These are phyloP conservation scores for Portunus trituberculatus DNA, from an alignment of 1,140 invertebrate genomes.

Conservation along the genomic window DNA sequence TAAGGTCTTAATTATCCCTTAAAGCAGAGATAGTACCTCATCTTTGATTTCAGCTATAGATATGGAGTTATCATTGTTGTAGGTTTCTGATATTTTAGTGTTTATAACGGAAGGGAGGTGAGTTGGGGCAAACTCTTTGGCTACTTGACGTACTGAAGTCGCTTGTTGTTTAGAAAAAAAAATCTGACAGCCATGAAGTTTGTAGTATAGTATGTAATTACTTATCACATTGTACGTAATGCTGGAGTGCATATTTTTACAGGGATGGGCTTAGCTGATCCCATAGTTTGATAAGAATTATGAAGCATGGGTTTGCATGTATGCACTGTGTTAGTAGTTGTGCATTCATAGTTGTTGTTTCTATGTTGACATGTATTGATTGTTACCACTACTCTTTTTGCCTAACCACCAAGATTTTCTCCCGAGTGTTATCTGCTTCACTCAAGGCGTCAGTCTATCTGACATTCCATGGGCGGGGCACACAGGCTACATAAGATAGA, in stretches of 20 bases:
- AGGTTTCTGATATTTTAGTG: not conserved
- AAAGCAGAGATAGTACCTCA: not conserved
- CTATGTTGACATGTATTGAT: constrained; percentile 70
- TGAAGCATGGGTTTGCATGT: constrained; percentile 69
- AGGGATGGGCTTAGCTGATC: constrained; percentile 57
- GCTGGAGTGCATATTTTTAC: constrained; percentile 63
- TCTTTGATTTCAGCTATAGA: constrained; percentile 13
- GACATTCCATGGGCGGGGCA: constrained; percentile 47
- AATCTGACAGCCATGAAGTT: not conserved
- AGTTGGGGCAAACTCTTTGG: constrained; percentile 18
- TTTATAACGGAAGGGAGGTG: not conserved
- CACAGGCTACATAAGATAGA: not conserved
- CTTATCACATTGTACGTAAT: constrained; percentile 43
- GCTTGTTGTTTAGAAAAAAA: constrained; percentile 5
- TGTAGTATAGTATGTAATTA: constrained; percentile 55
- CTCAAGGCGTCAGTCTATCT: constrained; percentile 30
- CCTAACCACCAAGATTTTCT: constrained; percentile 1
- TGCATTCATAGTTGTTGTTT: constrained; percentile 73
- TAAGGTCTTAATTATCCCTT: constrained; percentile 14
- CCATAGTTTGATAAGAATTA: constrained; percentile 59
- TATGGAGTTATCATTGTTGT: not conserved
- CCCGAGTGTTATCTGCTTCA: constrained; percentile 29
- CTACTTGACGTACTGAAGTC: constrained; percentile 12
- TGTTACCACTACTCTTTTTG: constrained; percentile 65
- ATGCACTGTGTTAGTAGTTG: constrained; percentile 73